phyloP scores from a whole-genome alignment of 1,140 invertebrate genomes.

The Fopius arisanus region DNA sequence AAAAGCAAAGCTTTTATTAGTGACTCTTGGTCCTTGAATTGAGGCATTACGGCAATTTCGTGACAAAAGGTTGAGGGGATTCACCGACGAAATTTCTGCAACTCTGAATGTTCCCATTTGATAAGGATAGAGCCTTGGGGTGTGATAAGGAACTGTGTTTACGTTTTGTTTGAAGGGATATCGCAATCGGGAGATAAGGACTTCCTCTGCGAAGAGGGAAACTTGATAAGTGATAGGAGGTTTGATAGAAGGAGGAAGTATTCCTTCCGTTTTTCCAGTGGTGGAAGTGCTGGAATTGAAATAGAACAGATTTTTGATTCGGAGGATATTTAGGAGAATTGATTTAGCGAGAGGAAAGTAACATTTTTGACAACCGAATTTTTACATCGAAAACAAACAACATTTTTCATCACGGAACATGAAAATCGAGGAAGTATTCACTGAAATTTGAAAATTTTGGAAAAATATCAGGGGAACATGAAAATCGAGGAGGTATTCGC shows the following conservation, averaged over 20 bases:
- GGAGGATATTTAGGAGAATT: no score
- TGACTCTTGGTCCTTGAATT: neutral
- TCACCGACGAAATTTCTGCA: neutral
- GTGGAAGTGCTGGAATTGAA: no score
- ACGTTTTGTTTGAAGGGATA: neutral
- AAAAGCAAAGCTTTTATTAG: slow-evolving; percentile 45
- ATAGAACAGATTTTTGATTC: no score
- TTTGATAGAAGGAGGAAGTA: neutral
- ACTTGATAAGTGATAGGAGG: neutral
- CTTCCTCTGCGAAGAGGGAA: neutral
- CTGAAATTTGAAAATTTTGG: no score
- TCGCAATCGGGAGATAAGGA: neutral
- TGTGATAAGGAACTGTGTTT: neutral
- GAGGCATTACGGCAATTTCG: neutral
- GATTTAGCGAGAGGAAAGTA: no score
- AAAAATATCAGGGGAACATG: no score
- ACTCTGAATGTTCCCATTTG: neutral
- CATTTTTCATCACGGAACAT: no score
- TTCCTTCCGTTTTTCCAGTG: neutral
- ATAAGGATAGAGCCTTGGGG: neutral
- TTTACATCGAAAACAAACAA: no score
- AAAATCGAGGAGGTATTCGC: no score
- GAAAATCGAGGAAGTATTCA: no score
- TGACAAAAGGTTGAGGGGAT: neutral
- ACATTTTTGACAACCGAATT: no score